phyloP scores from a whole-genome alignment of 1,140 invertebrate species.

The Pseudomyrmex dendroicus region DNA sequence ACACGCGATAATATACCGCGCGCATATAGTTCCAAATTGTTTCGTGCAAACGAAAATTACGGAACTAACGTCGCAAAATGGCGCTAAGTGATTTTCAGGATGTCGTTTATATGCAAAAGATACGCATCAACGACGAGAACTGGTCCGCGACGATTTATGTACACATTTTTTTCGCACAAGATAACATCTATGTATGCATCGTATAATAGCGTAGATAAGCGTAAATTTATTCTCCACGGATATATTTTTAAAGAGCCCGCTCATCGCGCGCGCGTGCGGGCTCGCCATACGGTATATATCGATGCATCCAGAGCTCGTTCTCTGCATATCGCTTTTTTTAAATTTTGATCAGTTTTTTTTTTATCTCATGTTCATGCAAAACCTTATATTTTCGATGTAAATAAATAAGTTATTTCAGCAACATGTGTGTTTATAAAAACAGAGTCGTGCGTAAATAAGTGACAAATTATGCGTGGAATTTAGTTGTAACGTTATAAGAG shows the following conservation, averaged over 20 bases:
- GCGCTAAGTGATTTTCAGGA: conserved; percentile 49
- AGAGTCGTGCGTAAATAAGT: not conserved
- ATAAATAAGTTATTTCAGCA: not conserved
- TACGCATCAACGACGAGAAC: conserved; percentile 34
- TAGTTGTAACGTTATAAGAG: not conserved
- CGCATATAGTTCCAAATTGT: conserved; percentile 33
- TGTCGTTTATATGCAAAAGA: conserved; percentile 56
- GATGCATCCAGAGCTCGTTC: not conserved
- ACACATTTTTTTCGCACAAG: conserved; percentile 35
- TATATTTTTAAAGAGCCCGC: conserved; percentile 42
- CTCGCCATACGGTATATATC: conserved; percentile 1
- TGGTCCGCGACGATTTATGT: conserved; percentile 27
- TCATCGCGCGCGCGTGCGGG: not conserved
- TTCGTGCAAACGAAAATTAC: conserved; percentile 56
- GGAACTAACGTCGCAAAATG: conserved; percentile 12
- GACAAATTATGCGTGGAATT: not conserved
- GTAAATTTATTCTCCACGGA: conserved; percentile 52
- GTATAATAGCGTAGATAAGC: conserved; percentile 46
- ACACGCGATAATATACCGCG: conserved; percentile 14
- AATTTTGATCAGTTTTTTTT: not conserved
- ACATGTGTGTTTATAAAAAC: not conserved
- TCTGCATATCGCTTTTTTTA: conserved; percentile 43
- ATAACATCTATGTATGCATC: conserved; percentile 51
- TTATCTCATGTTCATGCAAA: conserved; percentile 8
- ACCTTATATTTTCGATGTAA: not conserved